Conservation (phyloP, 2,797 vertebrate genomes). For the Tokudaia muenninki region DNA sequence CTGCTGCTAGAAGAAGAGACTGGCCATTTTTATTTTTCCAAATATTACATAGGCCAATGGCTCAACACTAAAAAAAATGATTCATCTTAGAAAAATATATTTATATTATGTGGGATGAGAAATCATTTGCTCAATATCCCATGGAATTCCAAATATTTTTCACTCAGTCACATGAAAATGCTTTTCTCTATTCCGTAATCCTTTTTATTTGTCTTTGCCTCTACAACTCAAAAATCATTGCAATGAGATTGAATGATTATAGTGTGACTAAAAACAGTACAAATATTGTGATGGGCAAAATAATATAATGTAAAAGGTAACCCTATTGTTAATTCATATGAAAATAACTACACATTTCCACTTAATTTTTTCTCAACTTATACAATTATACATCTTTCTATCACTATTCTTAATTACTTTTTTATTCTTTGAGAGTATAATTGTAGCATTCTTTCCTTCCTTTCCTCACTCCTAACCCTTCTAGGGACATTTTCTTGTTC, state of each 20-base stretch:
- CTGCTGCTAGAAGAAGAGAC: slow-evolving; percentile 16
- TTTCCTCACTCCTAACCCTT: neutral
- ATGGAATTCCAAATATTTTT: slow-evolving; percentile 47
- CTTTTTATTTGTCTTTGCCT: slow-evolving; percentile 13
- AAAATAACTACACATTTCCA: slow-evolving; percentile 44
- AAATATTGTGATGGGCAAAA: neutral
- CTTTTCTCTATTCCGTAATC: neutral
- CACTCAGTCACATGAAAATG: neutral
- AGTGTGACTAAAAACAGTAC: slow-evolving; percentile 54
- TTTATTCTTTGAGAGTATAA: neutral
- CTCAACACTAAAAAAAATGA: slow-evolving; percentile 20
- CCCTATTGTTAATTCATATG: neutral
- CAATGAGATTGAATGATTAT: neutral
- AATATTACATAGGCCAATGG: neutral
- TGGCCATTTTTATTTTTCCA: slow-evolving; percentile 52
- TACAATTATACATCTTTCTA: neutral
- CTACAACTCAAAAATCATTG: slow-evolving; percentile 11
- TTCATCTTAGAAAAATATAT: slow-evolving; percentile 32
- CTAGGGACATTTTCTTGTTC: neutral
- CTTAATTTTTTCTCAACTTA: slow-evolving; percentile 40
- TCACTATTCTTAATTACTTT: neutral
- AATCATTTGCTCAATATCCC: slow-evolving; percentile 36
- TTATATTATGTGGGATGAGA: slow-evolving; percentile 42
- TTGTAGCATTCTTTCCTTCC: neutral
- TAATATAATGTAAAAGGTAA: neutral